Evolutionary conservation across 2,797 vertebrate genomes (phyloP).

Genomic region (Scolopax bukidnonensis): DNA sequence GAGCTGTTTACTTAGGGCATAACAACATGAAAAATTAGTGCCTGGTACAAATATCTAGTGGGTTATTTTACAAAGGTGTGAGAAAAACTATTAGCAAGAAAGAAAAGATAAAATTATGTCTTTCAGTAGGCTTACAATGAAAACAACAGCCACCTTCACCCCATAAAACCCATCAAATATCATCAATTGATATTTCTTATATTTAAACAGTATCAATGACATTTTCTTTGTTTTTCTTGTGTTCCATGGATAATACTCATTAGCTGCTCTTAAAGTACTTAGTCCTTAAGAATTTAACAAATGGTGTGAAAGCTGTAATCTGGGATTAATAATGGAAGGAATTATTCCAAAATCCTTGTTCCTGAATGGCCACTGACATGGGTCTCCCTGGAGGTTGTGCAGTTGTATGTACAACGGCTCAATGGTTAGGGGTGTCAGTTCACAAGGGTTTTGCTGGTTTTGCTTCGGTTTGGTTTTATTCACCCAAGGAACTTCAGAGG

Average conservation of each 20-base stretch:
- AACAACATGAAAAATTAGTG: too few relatives aligned
- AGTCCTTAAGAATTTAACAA: neutral
- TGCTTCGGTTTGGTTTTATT: neutral
- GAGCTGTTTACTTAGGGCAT: neutral
- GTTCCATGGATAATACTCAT: neutral
- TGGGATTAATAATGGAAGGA: neutral
- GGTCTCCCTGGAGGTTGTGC: neutral
- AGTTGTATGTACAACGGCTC: accelerated
- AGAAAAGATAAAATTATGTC: neutral
- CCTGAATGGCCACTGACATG: accelerated
- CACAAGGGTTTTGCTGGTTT: neutral
- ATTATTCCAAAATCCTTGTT: neutral
- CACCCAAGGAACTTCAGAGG: neutral
- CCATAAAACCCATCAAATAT: neutral
- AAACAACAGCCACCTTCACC: neutral
- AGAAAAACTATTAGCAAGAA: neutral
- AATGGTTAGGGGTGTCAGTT: neutral
- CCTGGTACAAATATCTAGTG: too few relatives aligned
- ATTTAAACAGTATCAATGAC: neutral
- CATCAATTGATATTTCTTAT: neutral
- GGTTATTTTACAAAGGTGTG: neutral
- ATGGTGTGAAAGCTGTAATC: neutral
- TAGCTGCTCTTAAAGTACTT: neutral
- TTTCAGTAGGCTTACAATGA: neutral
- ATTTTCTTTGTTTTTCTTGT: neutral